Evolutionary conservation across 2,888 invertebrate species (phyloP).

Genomic region (Cheilosia pagana): DNA sequence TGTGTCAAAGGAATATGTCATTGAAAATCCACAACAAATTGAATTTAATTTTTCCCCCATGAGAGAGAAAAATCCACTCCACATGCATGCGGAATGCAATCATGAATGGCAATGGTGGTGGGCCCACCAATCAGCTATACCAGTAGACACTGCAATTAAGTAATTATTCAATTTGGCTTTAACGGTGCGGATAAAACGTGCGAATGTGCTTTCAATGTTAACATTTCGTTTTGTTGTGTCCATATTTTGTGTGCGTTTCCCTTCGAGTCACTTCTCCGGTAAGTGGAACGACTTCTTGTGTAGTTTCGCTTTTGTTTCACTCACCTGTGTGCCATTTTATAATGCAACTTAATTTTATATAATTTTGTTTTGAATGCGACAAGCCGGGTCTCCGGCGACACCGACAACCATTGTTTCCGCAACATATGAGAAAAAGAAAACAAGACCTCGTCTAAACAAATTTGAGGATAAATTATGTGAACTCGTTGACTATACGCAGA

Average conservation of each 20-base stretch:
- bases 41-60: slow-evolving; percentile 49
- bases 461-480: slow-evolving; percentile 67
- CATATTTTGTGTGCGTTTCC: not conserved
- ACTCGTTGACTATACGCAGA: slow-evolving; percentile 55
- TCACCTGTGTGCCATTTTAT: slow-evolving; percentile 36
- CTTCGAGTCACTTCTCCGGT: no score
- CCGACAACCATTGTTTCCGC: slow-evolving; percentile 46
- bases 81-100: slow-evolving; percentile 18
- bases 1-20: slow-evolving; percentile 51
- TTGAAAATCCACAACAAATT: slow-evolving; percentile 58
- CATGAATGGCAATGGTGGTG: slow-evolving; percentile 22
- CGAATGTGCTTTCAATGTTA: slow-evolving; percentile 50
- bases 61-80: slow-evolving; percentile 61
- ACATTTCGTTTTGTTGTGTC: slow-evolving; percentile 24
- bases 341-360: slow-evolving; percentile 63
- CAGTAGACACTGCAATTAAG: slow-evolving; percentile 59
- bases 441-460: slow-evolving; percentile 49
- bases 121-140: slow-evolving; percentile 10
- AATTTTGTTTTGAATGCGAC: slow-evolving; percentile 57
- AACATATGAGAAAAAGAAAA: slow-evolving; percentile 2
- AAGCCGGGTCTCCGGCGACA: slow-evolving; percentile 2
- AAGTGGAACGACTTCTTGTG: slow-evolving; percentile 9
- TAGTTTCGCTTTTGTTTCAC: slow-evolving; percentile 15
- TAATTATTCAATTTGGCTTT: slow-evolving; percentile 69
- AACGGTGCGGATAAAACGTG: slow-evolving; percentile 71